Evolutionary conservation across 2,113 vertebrate genomes (phyloP), one percentile per base, ranked within the genome.

Genomic region (Miniopterus natalensis): DNA sequence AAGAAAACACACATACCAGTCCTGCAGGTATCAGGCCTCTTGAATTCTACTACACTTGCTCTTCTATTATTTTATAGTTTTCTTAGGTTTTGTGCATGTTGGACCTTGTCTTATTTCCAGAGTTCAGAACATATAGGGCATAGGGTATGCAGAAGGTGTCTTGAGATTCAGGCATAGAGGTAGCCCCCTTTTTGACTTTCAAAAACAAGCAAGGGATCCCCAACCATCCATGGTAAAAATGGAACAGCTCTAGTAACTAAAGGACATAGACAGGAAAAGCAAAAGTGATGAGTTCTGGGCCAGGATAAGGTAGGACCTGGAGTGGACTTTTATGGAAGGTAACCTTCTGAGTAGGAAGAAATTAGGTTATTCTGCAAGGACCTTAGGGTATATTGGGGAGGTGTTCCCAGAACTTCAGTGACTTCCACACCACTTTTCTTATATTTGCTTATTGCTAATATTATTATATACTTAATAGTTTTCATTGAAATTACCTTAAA

Each of bases 401-500:
- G 25, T 42, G 5, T 47, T 83, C 27, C 27, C 11, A 25, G 94
- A 42, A 42, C 10, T 3, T 63, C 27, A 71, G 4, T 59, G 12
- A 71, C 40, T 70, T 90, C 1, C 21, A 68, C 42, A 59, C 23
- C 1, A 74, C 5, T 78, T 47, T 79, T 84, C 42, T 45, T 63
- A 27, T 63, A 23, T 73, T 17, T 63, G 13, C 1, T 42, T 83
- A 29, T 85, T 53, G 59, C 5, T 40, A 84, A n/a, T 15, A 63
- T 66, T n/a, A 55, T 65, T 59, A 21, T 8, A 63, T 45, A 40
- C 11, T 83, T 77, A 40, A 51, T 55, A 31, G 36, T 85, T 94
- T 94, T 84, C 13, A 92, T 31, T 80, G 51, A 61, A 80, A 80
- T 80, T 80, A 31, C 31, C 42, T 90, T 78, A 91, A 59, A 45